A percentile compares a stretch with the other conserved stretches of the same genome.
These are phyloP conservation scores for Lineus longissimus DNA, from an alignment of 1,140 invertebrate genomes.

Conservation along the genomic window DNA sequence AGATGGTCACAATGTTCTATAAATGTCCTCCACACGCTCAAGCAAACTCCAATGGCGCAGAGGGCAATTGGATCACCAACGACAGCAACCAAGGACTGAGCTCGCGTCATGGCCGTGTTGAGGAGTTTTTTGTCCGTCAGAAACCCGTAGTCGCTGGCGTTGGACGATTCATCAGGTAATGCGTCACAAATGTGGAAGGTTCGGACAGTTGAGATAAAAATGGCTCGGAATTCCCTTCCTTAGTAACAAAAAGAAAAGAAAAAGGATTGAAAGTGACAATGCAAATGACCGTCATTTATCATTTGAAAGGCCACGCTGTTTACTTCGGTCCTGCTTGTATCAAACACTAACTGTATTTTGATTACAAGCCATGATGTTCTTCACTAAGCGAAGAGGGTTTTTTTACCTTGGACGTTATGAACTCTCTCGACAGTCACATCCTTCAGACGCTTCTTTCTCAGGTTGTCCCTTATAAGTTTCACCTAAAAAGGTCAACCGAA, in stretches of 20 bases:
- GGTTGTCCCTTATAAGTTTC: constrained; percentile 65
- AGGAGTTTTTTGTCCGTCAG: constrained; percentile 76
- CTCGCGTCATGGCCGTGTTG: constrained; percentile 81
- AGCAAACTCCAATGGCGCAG: constrained; percentile 42
- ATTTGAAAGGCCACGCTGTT: too few species aligned
- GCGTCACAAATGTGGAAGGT: constrained; percentile 67
- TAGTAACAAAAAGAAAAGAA: constrained; percentile 3
- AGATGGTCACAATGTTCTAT: constrained; percentile 44
- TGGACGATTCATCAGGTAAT: constrained; percentile 26
- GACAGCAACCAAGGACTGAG: constrained; percentile 77
- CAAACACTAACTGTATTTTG: too few species aligned
- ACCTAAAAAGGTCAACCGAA: too few species aligned
- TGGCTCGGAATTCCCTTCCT: constrained; percentile 78
- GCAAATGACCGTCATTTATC: too few species aligned
- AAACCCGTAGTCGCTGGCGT: constrained; percentile 75
- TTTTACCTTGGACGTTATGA: constrained; percentile 73
- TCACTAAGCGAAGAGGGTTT: background rate
- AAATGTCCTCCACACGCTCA: constrained; percentile 37
- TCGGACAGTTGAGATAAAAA: constrained; percentile 79
- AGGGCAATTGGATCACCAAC: constrained; percentile 78
- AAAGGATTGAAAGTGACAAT: too few species aligned
- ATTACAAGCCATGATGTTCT: too few species aligned
- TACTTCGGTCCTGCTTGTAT: too few species aligned
- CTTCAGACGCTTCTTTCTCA: constrained; percentile 66
- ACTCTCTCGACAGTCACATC: constrained; percentile 78